Conservation (phyloP, 2,797 vertebrate species). For the Meriones psammophilus region DNA sequence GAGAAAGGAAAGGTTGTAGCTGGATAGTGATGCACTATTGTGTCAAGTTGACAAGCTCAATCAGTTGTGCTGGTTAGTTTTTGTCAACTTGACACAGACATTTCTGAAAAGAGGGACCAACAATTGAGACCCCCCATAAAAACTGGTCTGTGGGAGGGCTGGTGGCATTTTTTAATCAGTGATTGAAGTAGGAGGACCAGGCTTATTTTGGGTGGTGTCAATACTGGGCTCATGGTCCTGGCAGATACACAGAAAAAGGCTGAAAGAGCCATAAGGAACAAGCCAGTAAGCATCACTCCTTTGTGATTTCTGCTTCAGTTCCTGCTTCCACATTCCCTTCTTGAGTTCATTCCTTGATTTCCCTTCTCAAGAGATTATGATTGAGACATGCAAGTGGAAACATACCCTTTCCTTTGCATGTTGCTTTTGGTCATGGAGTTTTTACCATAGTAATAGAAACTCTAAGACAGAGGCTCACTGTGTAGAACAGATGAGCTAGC, state of each 20-base stretch:
- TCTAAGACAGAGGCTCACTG: neutral
- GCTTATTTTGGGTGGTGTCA: neutral
- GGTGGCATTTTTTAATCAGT: neutral
- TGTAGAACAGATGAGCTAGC: neutral
- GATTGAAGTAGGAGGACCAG: neutral
- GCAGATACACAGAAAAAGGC: neutral
- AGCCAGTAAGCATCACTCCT: too few relatives aligned
- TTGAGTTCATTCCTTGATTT: neutral
- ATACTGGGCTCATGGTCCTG: neutral
- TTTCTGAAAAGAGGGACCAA: neutral
- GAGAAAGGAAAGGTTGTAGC: neutral
- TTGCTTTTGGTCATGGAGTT: neutral
- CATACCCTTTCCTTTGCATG: neutral
- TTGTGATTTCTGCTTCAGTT: neutral
- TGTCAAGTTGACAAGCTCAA: neutral
- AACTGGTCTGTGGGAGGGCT: neutral
- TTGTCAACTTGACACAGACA: neutral
- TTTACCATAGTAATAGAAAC: neutral
- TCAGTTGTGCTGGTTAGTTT: neutral
- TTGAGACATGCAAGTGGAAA: neutral
- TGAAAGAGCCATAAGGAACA: neutral
- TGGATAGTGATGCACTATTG: neutral
- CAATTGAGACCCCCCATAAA: neutral
- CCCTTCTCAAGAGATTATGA: neutral
- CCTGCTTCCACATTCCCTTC: neutral